Conservation (phyloP, 1,140 invertebrate genomes). For the Drosophila melanica region DNA sequence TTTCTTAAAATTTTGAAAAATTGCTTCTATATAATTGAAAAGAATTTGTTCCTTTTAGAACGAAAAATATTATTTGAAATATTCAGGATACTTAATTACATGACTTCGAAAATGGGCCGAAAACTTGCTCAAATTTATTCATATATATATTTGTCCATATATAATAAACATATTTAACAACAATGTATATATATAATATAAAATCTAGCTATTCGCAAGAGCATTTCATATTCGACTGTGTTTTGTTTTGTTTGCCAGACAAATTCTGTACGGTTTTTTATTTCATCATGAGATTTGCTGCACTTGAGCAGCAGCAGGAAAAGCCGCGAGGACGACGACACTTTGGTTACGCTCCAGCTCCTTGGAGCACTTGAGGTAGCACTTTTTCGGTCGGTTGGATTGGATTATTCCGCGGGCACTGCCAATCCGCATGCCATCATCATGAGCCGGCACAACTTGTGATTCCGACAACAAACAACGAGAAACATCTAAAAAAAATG, state of each 20-base stretch:
- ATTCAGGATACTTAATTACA: too few relatives aligned
- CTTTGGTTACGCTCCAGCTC: conserved; percentile 78
- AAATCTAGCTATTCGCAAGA: neutral
- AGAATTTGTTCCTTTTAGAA: too few relatives aligned
- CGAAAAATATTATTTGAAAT: too few relatives aligned
- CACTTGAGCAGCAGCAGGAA: conserved; percentile 66
- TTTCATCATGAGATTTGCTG: conserved; percentile 79
- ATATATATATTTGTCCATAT: too few relatives aligned
- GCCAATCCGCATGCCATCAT: conserved; percentile 74
- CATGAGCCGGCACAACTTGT: conserved; percentile 50
- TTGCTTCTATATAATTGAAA: too few relatives aligned
- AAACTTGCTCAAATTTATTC: too few relatives aligned
- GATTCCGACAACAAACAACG: conserved; percentile 52
- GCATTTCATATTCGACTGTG: conserved; percentile 1
- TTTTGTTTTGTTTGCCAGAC: conserved; percentile 19
- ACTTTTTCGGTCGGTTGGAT: conserved; percentile 63
- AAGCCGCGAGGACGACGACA: conserved; percentile 65
- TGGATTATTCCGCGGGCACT: conserved; percentile 67
- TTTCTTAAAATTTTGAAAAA: too few relatives aligned
- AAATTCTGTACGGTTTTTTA: conserved; percentile 79
- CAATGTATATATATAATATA: too few relatives aligned
- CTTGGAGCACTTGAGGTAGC: conserved; percentile 59
- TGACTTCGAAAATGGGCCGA: too few relatives aligned
- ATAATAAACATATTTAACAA: too few relatives aligned
- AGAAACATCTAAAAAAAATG: conserved; percentile 51